Evolutionary conservation across 2,797 vertebrate genomes (phyloP).

Genomic region (Alfaro cultratus): DNA sequence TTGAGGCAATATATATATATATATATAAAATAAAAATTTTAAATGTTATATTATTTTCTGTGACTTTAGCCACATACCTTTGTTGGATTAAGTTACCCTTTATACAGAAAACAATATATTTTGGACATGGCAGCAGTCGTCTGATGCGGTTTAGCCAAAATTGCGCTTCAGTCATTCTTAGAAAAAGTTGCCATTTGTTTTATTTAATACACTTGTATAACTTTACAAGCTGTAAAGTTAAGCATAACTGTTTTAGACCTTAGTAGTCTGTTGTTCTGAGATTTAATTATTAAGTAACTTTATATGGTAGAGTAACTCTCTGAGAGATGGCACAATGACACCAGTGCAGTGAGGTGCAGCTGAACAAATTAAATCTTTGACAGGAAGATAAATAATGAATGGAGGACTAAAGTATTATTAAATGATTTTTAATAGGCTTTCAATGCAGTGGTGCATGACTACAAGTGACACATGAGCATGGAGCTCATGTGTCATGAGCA

Average conservation of each 20-base stretch:
- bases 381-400: conserved; percentile 39
- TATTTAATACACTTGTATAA: background rate
- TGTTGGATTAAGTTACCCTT: background rate
- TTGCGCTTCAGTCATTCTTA: background rate
- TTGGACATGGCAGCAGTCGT: background rate
- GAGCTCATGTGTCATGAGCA: too few relatives aligned
- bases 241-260: background rate
- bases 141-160: background rate
- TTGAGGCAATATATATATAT: too few relatives aligned
- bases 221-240: background rate
- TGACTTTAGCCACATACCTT: background rate
- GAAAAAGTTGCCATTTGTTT: background rate
- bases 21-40: too few relatives aligned
- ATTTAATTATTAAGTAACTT: background rate
- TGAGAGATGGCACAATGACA: background rate
- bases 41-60: background rate
- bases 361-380: conserved; percentile 18
- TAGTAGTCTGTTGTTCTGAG: background rate
- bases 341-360: background rate
- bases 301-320: background rate
- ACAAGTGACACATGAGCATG: conserved; percentile 37
- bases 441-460: conserved; percentile 37
- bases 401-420: conserved; percentile 41
- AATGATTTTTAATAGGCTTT: conserved; percentile 61
- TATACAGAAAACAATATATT: background rate